Evolutionary conservation across 2,113 vertebrate genomes (phyloP).

Genomic region (Lonchura striata): DNA sequence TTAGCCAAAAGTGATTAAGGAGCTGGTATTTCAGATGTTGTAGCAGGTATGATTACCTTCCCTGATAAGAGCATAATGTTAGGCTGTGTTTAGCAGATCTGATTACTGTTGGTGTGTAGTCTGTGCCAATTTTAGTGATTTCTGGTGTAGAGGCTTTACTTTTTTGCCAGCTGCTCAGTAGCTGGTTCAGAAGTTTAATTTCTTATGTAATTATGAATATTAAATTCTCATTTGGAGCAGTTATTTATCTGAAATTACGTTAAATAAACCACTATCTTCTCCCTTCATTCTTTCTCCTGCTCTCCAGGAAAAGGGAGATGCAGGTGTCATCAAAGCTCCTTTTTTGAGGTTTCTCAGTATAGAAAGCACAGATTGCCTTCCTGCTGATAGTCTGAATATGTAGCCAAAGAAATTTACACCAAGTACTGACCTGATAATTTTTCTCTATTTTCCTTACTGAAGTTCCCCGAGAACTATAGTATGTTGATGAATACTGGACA

Average conservation of each 20-base stretch:
- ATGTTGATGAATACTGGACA: not conserved
- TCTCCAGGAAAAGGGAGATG: not conserved
- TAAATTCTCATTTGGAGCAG: not conserved
- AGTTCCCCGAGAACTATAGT: not conserved
- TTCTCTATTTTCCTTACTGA: not conserved
- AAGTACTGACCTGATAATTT: not conserved
- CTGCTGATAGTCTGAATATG: not conserved
- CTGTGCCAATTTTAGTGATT: constrained; percentile 11
- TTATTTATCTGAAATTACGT: not conserved
- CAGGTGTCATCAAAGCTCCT: not conserved
- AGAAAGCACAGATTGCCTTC: not conserved
- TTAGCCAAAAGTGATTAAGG: constrained; percentile 14
- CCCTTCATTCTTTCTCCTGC: not conserved
- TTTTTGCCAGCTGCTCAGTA: not conserved
- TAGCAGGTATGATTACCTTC: not conserved
- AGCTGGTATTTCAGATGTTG: not conserved
- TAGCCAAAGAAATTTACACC: not conserved
- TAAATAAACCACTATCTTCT: not conserved
- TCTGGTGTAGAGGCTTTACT: not conserved
- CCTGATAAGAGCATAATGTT: not conserved
- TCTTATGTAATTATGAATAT: not conserved
- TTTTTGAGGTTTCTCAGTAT: not conserved
- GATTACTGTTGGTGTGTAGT: not conserved
- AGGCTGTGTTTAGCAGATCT: not conserved
- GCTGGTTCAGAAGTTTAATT: not conserved